These are phyloP conservation scores for Poeciliopsis presidionis DNA, from an alignment of 2,797 vertebrate species.

Conservation along the genomic window DNA sequence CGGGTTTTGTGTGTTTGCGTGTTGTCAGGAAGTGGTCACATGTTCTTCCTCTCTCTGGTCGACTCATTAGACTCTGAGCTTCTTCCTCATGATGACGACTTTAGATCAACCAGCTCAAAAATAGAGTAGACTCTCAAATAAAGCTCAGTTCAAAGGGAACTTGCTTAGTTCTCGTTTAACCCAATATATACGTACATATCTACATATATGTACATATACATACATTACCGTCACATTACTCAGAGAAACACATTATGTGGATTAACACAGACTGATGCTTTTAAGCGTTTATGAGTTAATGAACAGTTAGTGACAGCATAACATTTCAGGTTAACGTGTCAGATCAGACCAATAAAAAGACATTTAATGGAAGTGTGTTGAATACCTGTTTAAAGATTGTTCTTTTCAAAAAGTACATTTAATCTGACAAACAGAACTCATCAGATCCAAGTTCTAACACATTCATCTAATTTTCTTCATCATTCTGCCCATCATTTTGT, in stretches of 20 bases:
- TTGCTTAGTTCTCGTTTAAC: neutral
- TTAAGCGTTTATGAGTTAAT: neutral
- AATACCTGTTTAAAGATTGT: neutral
- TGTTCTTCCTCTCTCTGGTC: constrained; percentile 64
- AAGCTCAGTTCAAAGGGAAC: neutral
- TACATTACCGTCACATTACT: neutral
- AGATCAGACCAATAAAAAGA: neutral
- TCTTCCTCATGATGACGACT: constrained; percentile 63
- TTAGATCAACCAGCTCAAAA: constrained; percentile 3
- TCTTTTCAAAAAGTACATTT: neutral
- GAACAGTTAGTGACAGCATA: neutral
- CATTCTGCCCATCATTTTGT: neutral
- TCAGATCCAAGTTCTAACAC: neutral
- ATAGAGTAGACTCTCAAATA: neutral
- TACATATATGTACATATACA: neutral
- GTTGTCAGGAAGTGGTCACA: constrained; percentile 83
- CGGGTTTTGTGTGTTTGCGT: constrained; percentile 40
- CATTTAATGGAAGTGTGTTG: neutral
- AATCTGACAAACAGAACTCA: too few species aligned
- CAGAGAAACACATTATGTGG: neutral
- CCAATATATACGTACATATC: too few species aligned
- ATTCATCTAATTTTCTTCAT: neutral
- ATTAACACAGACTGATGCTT: neutral
- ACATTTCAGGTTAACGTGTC: neutral
- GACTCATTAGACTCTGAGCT: constrained; percentile 38